Evolutionary conservation across 2,113 vertebrate genomes (phyloP), one percentile per base, ranked within the genome.

Genomic region (Pelobates fuscus): DNA sequence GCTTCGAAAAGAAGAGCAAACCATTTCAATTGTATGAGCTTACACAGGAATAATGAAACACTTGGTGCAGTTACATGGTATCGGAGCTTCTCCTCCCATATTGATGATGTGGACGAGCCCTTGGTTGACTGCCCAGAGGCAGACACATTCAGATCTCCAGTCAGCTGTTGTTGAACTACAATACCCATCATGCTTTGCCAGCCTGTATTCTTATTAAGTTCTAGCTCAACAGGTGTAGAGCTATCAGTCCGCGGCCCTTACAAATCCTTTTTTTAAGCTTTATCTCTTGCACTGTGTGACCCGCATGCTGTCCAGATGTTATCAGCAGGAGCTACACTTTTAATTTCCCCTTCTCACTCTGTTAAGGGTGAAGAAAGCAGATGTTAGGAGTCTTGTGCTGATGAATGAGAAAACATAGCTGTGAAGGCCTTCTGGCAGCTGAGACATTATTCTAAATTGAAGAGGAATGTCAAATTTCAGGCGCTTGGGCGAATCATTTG

Each of bases 311-410:
- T n/a, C 20, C 54, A 57, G 54, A 57, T 57, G 54, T 57, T 23
- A 5, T 5, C 10, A 10, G 1, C 32, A 37, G 32, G 32, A 37
- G 32, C 5, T 10, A 10, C 32, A 37, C 5, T 62, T 29, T 8
- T 43, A 26, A 43, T 11, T 52, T 25, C 57, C 7, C 26, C 29
- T 7, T 29, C 29, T 10, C 8, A 10, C 15, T 30, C 52, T 15
- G 30, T 74, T 25, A 29, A 5, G 15, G 20, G 62, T 57, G 29
- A 66, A 17, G 24, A 65, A 43, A 66, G 62, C 62, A 58, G 62
- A 74, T 74, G 71, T 66, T 66, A 27, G 25, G 49, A 57, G 12
- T 58, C 11, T 5, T 27, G 12, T 18, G 27, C 26, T 29, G n/a
- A 61, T 62, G 41, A 41, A 54, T 44, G 46, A 24, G 27, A 14